phyloP scores from a whole-genome alignment of 2,113 vertebrate genomes.

The Peromyscus polionotus region DNA sequence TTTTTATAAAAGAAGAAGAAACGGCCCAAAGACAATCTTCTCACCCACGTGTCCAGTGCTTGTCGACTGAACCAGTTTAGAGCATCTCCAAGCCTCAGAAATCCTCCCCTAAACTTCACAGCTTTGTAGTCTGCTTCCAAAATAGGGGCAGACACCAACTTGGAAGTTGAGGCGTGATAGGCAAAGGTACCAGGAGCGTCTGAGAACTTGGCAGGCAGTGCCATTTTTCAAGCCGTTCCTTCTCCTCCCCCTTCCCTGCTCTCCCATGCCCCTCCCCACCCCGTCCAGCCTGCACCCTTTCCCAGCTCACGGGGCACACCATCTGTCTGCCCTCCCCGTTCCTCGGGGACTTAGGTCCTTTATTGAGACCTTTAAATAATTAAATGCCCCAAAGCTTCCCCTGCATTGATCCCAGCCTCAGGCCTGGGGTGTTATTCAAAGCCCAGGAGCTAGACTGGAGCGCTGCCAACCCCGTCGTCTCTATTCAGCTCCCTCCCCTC shows the following conservation, averaged over 20 bases:
- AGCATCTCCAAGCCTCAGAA: neutral
- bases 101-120: neutral
- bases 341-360: constrained; percentile 63
- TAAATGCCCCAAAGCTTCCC: constrained; percentile 75
- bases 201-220: neutral
- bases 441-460: constrained; percentile 65
- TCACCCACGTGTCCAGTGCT: neutral
- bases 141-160: neutral
- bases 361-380: constrained; percentile 82
- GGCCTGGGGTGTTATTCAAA: constrained; percentile 74
- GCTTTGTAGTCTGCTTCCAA: neutral
- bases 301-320: constrained; percentile 56
- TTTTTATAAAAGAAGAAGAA: neutral
- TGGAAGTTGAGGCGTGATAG: neutral
- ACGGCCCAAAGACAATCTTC: neutral
- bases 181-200: neutral
- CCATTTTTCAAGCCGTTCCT: too few relatives aligned
- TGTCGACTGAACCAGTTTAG: neutral
- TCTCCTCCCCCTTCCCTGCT: neutral
- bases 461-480: constrained; percentile 60
- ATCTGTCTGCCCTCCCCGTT: constrained; percentile 68
- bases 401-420: constrained; percentile 38
- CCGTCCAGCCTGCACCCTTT: neutral
- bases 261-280: neutral
- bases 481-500: constrained; percentile 57